Percentiles rank a stretch among this genome's conserved stretches.
Evolutionary conservation across 1,140 invertebrate genomes (phyloP).

Genomic region (Cheumatopsyche charites): DNA sequence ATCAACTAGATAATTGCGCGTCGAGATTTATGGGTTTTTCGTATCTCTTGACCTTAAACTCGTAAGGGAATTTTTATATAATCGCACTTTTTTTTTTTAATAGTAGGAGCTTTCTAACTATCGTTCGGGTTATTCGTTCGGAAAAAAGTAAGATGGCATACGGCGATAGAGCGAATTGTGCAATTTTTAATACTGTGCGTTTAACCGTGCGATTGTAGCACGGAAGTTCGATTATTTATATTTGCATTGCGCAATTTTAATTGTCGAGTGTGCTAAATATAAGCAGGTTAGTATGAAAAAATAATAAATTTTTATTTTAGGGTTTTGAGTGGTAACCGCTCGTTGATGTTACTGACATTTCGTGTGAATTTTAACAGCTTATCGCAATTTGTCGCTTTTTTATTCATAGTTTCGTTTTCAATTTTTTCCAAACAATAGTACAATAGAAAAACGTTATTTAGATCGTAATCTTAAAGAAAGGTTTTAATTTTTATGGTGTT

Average conservation of each 20-base stretch:
- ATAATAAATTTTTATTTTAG: neutral
- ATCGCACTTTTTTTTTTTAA: too few species aligned
- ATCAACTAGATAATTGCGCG: too few species aligned
- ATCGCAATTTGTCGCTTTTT: neutral
- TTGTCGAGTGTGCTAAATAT: neutral
- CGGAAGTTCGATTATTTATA: slow-evolving; percentile 15
- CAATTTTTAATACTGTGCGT: too few species aligned
- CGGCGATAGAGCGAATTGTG: too few species aligned
- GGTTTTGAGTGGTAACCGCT: neutral
- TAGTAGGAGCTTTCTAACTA: too few species aligned
- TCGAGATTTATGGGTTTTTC: too few species aligned
- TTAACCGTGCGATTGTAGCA: neutral
- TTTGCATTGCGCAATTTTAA: slow-evolving; percentile 10
- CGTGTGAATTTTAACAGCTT: neutral
- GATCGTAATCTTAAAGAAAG: neutral
- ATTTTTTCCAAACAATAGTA: slow-evolving; percentile 6
- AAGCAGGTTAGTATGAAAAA: neutral
- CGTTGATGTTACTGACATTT: neutral
- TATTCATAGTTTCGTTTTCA: neutral
- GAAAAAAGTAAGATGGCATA: too few species aligned
- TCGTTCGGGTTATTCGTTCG: too few species aligned
- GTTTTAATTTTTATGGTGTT: too few species aligned
- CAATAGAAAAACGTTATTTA: neutral
- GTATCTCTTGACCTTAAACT: too few species aligned
- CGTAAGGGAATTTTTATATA: too few species aligned